Evolutionary conservation across 1,140 invertebrate genomes (phyloP).

Genomic region (Sminthurides bifidus): DNA sequence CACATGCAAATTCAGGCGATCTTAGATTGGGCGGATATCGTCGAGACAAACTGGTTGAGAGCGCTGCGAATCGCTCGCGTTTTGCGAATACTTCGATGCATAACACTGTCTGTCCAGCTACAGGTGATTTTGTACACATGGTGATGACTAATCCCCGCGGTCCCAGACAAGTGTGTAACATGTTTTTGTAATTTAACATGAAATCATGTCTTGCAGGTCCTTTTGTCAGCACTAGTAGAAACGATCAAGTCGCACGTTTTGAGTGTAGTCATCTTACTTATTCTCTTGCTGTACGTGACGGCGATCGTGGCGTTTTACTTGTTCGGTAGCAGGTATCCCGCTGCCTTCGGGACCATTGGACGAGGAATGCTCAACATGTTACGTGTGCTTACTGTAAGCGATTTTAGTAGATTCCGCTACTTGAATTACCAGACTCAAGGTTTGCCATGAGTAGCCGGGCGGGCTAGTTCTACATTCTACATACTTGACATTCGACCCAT

Average conservation of each 20-base stretch:
- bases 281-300: conserved; percentile 23
- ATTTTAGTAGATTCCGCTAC: neutral
- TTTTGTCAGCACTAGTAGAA: conserved; percentile 21
- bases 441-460: too few species aligned
- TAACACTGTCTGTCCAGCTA: conserved; percentile 23
- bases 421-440: too few species aligned
- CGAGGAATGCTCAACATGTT: conserved; percentile 22
- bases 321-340: conserved; percentile 2
- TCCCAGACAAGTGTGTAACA: neutral
- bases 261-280: conserved; percentile 21
- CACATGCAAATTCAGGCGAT: conserved; percentile 7
- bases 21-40: conserved; percentile 14
- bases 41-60: conserved; percentile 9
- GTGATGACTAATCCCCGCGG: too few species aligned
- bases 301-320: conserved; percentile 22
- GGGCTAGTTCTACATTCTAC: too few species aligned
- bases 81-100: conserved; percentile 20
- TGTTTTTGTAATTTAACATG: neutral
- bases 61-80: conserved; percentile 19
- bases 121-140: conserved; percentile 6
- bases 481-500: too few species aligned
- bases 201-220: conserved; percentile 10
- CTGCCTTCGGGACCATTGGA: conserved; percentile 8
- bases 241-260: conserved; percentile 23
- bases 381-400: conserved; percentile 14